Base-by-base conservation (phyloP, 1,140 invertebrate species). In the Drosophila bipectinata region DNA sequence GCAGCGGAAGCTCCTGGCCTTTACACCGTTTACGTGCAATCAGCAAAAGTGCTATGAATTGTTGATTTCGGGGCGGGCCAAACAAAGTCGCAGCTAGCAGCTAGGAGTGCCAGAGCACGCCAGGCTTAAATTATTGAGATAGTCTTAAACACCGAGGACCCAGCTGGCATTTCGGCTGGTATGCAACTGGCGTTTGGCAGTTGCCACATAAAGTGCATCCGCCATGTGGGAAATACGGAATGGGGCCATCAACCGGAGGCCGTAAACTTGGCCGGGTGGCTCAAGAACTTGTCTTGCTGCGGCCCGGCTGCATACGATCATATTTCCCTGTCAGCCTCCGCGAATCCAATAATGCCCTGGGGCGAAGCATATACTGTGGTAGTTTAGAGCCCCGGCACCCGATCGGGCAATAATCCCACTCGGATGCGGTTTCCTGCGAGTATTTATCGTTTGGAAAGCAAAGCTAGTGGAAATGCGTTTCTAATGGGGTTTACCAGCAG, bases 11-110 rank as follows among this genome's bases (percentile, higher is more conserved):
- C 18, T 21, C 18, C 21, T 83, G 66, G 73, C 77, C 78, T 89
- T 89, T 83, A 79, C 83, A 61, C 83, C 83, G 62, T 87, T 83
- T 89, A 87, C 84, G 78, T 87, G 84, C 84, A 89, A 89, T 87
- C 83, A 87, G 79, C 72, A 84, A 83, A 79, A 87, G 83, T 87
- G 83, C 63, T 72, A 71, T 87, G 79, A 78, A 85, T 85, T 88
- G 88, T 88, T 88, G 78, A 85, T 62, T 39, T 26, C 30, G 34
- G 30, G 14, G 48, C 24, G 21, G 37, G 24, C n/a, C 44, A 71
- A 47, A 71, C 67, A 71, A 69, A 71, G 64, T 66, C 68, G 48
- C 37, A 56, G 49, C 41, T 68, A 28, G 26, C 37, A 56, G 63
- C 41, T 68, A 28, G 26, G 4, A n/a, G 34, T 12, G 10, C 48